These are phyloP conservation scores for Dasyornis broadbenti DNA, from an alignment of 2,113 vertebrate genomes.

Conservation along the genomic window DNA sequence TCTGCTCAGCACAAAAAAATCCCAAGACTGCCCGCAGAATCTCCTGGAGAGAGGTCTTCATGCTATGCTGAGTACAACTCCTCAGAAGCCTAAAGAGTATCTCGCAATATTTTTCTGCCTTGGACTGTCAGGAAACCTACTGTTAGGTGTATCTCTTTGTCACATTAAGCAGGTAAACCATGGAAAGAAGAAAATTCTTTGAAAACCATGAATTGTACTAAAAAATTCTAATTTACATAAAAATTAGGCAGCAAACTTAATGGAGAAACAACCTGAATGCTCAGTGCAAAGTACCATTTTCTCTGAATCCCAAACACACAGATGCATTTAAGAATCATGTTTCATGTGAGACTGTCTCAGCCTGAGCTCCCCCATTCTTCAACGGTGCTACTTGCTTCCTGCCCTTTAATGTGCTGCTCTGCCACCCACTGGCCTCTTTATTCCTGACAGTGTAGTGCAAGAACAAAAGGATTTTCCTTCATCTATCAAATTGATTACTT, in stretches of 20 bases:
- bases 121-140: background rate
- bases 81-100: background rate
- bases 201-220: background rate
- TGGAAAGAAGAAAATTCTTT: background rate
- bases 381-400: background rate
- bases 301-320: background rate
- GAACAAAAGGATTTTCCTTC: background rate
- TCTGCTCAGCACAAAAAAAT: background rate
- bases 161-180: background rate
- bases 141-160: background rate
- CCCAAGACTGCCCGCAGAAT: background rate
- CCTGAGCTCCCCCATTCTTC: background rate
- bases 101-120: background rate
- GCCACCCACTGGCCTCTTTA: constrained; percentile 5
- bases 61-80: rapidly evolving
- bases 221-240: background rate
- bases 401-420: background rate
- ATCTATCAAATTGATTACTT: background rate
- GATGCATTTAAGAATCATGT: background rate
- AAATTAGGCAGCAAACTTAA: background rate
- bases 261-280: background rate
- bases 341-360: background rate
- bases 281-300: background rate
- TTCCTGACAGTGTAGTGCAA: background rate
- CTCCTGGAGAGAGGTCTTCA: background rate